Evolutionary conservation across 2,888 invertebrate species (phyloP), one percentile per base, ranked within the genome.

Genomic region (Molorchus minor): DNA sequence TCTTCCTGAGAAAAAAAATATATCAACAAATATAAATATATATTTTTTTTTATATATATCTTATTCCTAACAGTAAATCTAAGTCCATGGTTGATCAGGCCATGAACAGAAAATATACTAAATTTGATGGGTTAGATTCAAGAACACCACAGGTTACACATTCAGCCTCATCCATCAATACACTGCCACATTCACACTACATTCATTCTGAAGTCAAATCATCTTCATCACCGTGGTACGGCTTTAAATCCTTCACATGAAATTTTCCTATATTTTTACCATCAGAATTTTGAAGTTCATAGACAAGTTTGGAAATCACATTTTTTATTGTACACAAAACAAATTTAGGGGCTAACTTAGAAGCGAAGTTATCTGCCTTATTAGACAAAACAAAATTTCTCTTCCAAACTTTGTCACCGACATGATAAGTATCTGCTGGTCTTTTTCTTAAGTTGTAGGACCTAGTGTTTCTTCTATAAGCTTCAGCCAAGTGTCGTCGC

Each of bases 311-410:
- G 5, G 55, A 55, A 13, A 33, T 36, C 13, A 36, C 19, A 12
- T 46, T 55, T 3, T 25, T 36, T 7, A 55, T 36, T 2, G 17
- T 20, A 20, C 38, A 53, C 12, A 43, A 25, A 8, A 43, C 19
- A 35, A 29, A 53, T 16, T 33, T 41, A 12, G 38, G 40, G 8
- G 53, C 53, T n/a, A 53, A 30, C 8, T 53, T 53, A 2, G 33
- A 41, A 1, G 53, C 38, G 43, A 53, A 53, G 21, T 41, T 7
- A 8, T 41, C 41, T 5, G 33, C 17, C 30, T 2, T 12, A 8
- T 10, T 29, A 12, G 16, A 41, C 17, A 52, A 43, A 16, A 41
- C 52, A 15, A 16, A 21, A 25, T 52, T 41, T 8, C 16, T 38
- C 15, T 40, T 38, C 40, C 52, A 52, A 2, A 52, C 52, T 16